These are phyloP conservation scores for Microctonus aethiopoides DNA, from an alignment of 2,888 invertebrate genomes.

Conservation along the genomic window DNA sequence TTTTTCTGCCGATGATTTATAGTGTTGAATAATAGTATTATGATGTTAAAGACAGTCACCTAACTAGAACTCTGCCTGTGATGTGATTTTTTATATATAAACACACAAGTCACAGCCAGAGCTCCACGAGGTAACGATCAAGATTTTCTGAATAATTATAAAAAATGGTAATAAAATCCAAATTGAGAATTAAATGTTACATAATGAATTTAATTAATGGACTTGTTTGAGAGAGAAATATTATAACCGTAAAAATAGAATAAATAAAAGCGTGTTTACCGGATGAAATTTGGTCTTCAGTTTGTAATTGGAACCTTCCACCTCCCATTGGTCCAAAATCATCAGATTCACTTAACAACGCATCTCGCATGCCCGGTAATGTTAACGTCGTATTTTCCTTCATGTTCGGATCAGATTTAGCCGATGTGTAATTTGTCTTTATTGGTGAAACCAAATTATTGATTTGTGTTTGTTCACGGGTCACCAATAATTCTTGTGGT, in stretches of 20 bases:
- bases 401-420: slow-evolving; percentile 30
- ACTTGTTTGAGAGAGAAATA: background rate
- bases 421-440: slow-evolving; percentile 22
- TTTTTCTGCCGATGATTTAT: background rate
- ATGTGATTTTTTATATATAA: slow-evolving; percentile 74
- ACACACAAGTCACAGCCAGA: slow-evolving; percentile 86
- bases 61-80: slow-evolving; percentile 97
- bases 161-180: background rate
- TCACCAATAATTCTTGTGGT: slow-evolving; percentile 57
- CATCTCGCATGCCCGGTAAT: slow-evolving; percentile 71
- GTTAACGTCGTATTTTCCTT: slow-evolving; percentile 33
- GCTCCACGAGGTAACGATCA: slow-evolving; percentile 73
- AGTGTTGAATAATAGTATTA: slow-evolving; percentile 42
- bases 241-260: background rate
- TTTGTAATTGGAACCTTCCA: slow-evolving; percentile 77
- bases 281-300: slow-evolving; percentile 76
- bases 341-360: slow-evolving; percentile 80
- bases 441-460: slow-evolving; percentile 3
- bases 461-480: slow-evolving; percentile 51
- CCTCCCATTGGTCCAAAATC: slow-evolving; percentile 82
- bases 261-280: slow-evolving; percentile 51
- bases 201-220: too few relatives aligned
- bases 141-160: slow-evolving; percentile 12
- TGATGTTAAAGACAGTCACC: slow-evolving; percentile 65
- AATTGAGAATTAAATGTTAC: background rate